These are phyloP conservation scores for Ormyrus thymus DNA, from an alignment of 2,888 invertebrate species.

Conservation along the genomic window DNA sequence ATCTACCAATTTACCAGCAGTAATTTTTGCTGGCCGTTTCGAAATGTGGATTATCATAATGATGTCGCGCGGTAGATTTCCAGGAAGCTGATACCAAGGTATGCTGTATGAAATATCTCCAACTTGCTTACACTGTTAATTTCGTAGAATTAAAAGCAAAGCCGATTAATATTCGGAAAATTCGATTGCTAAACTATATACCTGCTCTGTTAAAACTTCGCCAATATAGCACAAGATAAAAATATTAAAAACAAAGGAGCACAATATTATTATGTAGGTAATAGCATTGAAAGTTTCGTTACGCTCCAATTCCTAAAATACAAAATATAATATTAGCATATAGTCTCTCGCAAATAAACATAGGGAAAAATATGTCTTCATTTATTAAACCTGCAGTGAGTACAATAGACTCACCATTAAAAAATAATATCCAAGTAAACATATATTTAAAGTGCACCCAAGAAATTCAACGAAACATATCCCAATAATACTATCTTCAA, in stretches of 20 bases:
- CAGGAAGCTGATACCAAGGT: no score
- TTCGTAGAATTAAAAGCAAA: no score
- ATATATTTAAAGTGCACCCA: constrained; percentile 68
- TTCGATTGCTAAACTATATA: constrained; percentile 31
- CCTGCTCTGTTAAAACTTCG: constrained; percentile 65
- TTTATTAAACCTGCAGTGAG: no score
- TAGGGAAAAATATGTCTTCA: neutral
- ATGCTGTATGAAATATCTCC: no score
- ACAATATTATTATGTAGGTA: constrained; percentile 63
- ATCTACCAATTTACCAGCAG: no score
- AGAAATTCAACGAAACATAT: constrained; percentile 68
- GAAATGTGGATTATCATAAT: no score
- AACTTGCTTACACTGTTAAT: no score
- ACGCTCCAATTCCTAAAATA: constrained; percentile 65
- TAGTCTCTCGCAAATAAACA: neutral
- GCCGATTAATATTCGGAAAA: no score
- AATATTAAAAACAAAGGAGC: constrained; percentile 67
- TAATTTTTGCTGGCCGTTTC: no score
- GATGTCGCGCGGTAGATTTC: no score
- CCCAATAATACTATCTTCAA: constrained; percentile 64
- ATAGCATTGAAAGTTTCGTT: constrained; percentile 62
- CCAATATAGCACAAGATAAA: constrained; percentile 68
- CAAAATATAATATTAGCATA: neutral
- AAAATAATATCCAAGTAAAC: constrained; percentile 67
- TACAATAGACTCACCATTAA: constrained; percentile 62